These are phyloP conservation scores for Antennarius striatus DNA, from an alignment of 2,113 vertebrate species.

Conservation along the genomic window DNA sequence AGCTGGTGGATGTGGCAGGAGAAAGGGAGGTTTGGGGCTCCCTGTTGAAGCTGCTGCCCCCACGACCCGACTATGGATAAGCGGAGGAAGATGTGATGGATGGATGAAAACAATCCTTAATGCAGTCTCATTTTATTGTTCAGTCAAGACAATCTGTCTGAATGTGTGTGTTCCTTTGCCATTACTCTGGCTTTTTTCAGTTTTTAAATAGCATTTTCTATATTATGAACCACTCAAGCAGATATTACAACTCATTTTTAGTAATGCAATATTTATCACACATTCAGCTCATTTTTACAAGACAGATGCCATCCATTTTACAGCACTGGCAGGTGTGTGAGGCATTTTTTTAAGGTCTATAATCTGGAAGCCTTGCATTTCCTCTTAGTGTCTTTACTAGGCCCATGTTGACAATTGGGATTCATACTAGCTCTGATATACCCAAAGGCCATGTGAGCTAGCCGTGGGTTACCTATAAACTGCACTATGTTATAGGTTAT, in stretches of 20 bases:
- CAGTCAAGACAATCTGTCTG: constrained; percentile 32
- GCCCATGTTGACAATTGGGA: constrained; percentile 50
- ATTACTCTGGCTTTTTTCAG: constrained; percentile 24
- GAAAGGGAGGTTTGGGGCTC: too few relatives aligned
- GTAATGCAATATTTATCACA: constrained; percentile 71
- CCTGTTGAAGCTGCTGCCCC: too few relatives aligned
- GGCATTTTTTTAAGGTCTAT: constrained; percentile 45
- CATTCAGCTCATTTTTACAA: constrained; percentile 67
- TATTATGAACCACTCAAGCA: constrained; percentile 66
- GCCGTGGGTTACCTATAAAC: constrained; percentile 47
- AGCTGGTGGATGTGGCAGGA: too few relatives aligned
- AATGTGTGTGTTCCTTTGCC: constrained; percentile 22
- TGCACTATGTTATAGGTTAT: constrained; percentile 58
- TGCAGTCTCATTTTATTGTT: constrained; percentile 4
- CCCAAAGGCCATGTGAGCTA: constrained; percentile 41
- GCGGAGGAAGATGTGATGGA: too few relatives aligned
- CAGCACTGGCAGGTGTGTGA: constrained; percentile 30
- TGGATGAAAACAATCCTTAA: not conserved
- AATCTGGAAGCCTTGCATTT: constrained; percentile 62
- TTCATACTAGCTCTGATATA: constrained; percentile 51
- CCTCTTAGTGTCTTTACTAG: constrained; percentile 56
- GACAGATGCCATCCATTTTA: constrained; percentile 59
- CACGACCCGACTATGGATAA: too few relatives aligned
- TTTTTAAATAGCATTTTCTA: constrained; percentile 46
- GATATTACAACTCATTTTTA: constrained; percentile 60